Evolutionary conservation across 2,113 vertebrate genomes (phyloP).

Genomic region (Zootoca vivipara): DNA sequence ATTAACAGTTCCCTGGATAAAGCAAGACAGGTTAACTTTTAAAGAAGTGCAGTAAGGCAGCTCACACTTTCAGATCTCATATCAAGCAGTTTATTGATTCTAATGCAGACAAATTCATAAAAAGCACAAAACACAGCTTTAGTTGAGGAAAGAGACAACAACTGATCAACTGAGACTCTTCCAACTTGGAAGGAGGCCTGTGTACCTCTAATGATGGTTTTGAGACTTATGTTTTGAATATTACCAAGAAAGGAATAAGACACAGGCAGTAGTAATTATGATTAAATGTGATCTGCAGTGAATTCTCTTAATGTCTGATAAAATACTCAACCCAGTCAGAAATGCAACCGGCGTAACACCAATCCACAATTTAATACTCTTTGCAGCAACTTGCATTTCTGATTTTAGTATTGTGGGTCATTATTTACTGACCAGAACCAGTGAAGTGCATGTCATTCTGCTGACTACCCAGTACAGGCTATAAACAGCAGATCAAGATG

Average conservation of each 20-base stretch:
- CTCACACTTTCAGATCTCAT: fast-evolving
- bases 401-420: background rate
- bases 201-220: background rate
- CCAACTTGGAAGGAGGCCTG: background rate
- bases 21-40: background rate
- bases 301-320: background rate
- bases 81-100: background rate
- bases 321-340: background rate
- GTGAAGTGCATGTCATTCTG: background rate
- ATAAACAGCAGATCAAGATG: background rate
- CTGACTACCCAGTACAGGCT: background rate
- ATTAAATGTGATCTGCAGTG: background rate
- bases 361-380: background rate
- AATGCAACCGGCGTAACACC: background rate
- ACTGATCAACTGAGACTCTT: background rate
- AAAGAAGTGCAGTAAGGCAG: background rate
- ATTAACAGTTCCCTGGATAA: too few species aligned
- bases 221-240: background rate
- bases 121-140: background rate
- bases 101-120: fast-evolving
- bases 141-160: background rate
- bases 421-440: background rate
- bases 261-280: background rate
- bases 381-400: background rate
- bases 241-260: background rate